Base-by-base conservation (phyloP, 2,113 vertebrate species). In the Anseranas semipalmata region DNA sequence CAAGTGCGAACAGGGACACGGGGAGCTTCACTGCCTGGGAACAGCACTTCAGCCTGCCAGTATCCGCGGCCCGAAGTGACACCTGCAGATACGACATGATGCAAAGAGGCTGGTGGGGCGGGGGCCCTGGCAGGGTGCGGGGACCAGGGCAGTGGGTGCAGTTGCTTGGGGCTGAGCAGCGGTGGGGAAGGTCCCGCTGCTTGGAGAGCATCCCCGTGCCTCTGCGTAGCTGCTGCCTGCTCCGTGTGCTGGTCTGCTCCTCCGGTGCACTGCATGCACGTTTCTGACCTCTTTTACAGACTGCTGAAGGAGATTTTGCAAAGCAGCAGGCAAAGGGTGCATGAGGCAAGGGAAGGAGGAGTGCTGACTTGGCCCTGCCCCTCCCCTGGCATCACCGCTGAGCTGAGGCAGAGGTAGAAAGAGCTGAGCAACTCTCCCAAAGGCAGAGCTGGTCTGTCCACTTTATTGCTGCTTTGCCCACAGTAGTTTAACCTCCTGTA, bases 171-270 rank as follows among this genome's bases (percentile, higher is more conserved):
- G 32, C 37, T 71, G 35, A 37, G 63, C 2, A 5, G 15, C 5
- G 4, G 19, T 53, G 25, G 52, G 82, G 48, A 37, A 48, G 39
- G 48, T 48, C 43, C 35, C 1, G 5, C 78, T 72, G n/a, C 8
- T 27, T 2, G 6, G 63, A 15, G 60, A 12, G 67, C 0, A 0
- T 24, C 45, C 67, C 0, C 0, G 22, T 71, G 39, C 50, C 8
- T 4, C 56, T 21, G 68, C 0, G 0, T 45, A 28, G 39, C 66
- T 2, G 3, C 77, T 60, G n/a, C 41, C 39, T 3, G 22, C 55
- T 87, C 28, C 18, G 0, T 0, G 9, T n/a, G 32, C 68, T 33
- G 60, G 77, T 86, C 35, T 39, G 62, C 71, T 85, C 24, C 66
- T 41, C 52, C 5, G 3, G 39, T 56, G 12, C 0, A 4, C 74